Evolutionary conservation across 1,140 invertebrate species (phyloP), one percentile per base, ranked within the genome.

Genomic region (Drosophila rhopaloa): DNA sequence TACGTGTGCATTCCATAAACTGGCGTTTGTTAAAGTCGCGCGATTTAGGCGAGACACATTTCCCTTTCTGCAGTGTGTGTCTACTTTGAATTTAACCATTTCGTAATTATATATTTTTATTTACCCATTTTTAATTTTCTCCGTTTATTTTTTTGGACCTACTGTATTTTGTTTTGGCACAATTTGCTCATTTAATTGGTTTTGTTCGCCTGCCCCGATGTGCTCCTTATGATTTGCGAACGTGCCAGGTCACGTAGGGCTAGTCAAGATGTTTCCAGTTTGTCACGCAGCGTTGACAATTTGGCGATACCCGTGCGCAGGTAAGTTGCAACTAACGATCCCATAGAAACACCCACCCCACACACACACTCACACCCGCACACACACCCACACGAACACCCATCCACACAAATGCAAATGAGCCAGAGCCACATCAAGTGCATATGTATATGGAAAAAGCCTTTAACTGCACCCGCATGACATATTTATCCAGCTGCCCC

Each of bases 231-330:
- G 88, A 89, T 90, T 88, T 76, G 46, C 53, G 82, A 89, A 92
- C 77, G 85, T 74, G 75, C 86, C 93, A 95, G 95, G 95, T 96
- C 95, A 94, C 95, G 96, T 91, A 95, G 96, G 86, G 95, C 96
- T 92, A 96, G 96, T 84, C 96, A 96, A 94, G 96, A 97, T 93
- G 94, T 94, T 68, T 93, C 93, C 75, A 91, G 91, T 93, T 94
- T 95, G 79, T 94, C 94, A 79, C 93, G 94, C 89, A 95, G 94
- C 91, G 94, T 94, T 76, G 94, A 95, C 80, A 92, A 91, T 77
- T 81, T 91, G 75, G 73, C 91, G 71, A 88, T 92, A 43, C 91
- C 91, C 55, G 84, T 91, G 68, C 84, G 91, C 79, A 90, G 91
- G 91, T 92, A 92, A 92, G 91, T 72, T 91, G 70, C 72, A 76